Evolutionary conservation across 2,797 vertebrate genomes (phyloP).

Genomic region (Hybognathus amarus): DNA sequence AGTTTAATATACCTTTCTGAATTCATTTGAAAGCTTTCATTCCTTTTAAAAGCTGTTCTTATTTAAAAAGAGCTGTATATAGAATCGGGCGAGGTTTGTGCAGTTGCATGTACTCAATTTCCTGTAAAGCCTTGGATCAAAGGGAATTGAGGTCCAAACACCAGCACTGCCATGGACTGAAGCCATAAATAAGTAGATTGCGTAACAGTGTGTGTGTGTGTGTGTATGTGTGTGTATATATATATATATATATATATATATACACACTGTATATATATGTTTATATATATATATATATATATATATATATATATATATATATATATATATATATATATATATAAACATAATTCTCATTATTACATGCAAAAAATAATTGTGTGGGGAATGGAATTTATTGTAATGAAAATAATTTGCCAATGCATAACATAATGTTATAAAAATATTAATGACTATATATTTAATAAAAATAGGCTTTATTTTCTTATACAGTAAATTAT

Average conservation of each 20-base stretch:
- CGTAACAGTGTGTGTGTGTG: not conserved
- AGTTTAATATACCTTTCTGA: not conserved
- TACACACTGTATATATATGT: too few relatives aligned
- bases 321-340: too few relatives aligned
- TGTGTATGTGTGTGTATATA: too few relatives aligned
- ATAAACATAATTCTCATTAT: not conserved
- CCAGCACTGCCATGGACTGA: slow-evolving; percentile 23
- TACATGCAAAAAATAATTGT: not conserved
- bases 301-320: too few relatives aligned
- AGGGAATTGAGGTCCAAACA: slow-evolving; percentile 29
- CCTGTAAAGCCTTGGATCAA: slow-evolving; percentile 33
- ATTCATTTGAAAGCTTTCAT: not conserved
- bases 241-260: too few relatives aligned
- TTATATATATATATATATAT: too few relatives aligned
- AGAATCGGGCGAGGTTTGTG: slow-evolving; percentile 10
- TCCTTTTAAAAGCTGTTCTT: slow-evolving; percentile 8
- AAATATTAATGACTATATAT: not conserved
- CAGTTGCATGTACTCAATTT: slow-evolving; percentile 19
- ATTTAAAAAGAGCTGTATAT: slow-evolving; percentile 16
- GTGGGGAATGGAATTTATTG: not conserved
- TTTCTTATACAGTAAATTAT: not conserved
- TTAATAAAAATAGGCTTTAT: not conserved
- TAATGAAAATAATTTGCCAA: not conserved
- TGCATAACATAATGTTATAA: not conserved
- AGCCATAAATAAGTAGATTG: slow-evolving; percentile 29